Evolutionary conservation across 2,888 invertebrate genomes (phyloP).

Genomic region (Chrysotoxum bicinctum): DNA sequence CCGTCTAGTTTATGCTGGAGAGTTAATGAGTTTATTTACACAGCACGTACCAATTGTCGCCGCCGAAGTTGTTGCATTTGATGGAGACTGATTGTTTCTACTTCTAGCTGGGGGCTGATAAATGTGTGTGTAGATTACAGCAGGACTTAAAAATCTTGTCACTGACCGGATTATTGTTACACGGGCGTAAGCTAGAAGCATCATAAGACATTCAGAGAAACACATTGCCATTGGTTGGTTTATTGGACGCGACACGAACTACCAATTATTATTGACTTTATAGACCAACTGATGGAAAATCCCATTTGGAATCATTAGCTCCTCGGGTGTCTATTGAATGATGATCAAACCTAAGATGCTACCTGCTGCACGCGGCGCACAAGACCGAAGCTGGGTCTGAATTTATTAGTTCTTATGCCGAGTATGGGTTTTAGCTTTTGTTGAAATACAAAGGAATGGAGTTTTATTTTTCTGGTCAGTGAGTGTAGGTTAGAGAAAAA

Average conservation of each 20-base stretch:
- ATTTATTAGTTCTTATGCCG: constrained; percentile 37
- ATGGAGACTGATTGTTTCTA: constrained; percentile 30
- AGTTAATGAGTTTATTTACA: constrained; percentile 69
- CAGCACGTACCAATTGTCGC: constrained; percentile 69
- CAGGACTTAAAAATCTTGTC: constrained; percentile 36
- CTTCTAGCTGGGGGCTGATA: constrained; percentile 31
- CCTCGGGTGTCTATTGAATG: constrained; percentile 3
- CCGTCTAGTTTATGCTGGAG: constrained; percentile 16
- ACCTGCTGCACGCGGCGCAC: constrained; percentile 29
- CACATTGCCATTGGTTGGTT: constrained; percentile 31
- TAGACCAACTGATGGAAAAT: constrained; percentile 38
- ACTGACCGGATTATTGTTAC: constrained; percentile 44
- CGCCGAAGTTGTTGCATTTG: background rate
- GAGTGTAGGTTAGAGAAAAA: background rate
- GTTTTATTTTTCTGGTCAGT: constrained; percentile 20
- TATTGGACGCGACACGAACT: constrained; percentile 14
- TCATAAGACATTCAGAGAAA: constrained; percentile 20
- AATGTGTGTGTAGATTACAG: constrained; percentile 41
- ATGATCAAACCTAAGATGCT: constrained; percentile 15
- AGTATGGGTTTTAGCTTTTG: constrained; percentile 12
- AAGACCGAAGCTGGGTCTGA: constrained; percentile 19
- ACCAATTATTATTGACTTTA: constrained; percentile 22
- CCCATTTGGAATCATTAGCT: constrained; percentile 62
- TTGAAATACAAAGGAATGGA: background rate
- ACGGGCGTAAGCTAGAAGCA: constrained; percentile 58